phyloP scores from a whole-genome alignment of 2,888 invertebrate species.

The Cinara cedri region DNA sequence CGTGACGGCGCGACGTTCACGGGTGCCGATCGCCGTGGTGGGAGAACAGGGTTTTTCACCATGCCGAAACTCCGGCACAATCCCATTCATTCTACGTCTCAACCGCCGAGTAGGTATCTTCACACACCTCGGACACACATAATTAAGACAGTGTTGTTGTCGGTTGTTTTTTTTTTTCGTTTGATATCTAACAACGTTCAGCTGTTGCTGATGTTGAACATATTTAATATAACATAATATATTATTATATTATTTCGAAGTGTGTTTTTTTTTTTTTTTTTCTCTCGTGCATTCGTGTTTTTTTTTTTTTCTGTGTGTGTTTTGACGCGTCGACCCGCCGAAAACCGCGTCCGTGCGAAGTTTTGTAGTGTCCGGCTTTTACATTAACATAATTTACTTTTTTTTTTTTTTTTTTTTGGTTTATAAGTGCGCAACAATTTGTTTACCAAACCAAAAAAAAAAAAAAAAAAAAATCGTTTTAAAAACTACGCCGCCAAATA shows the following conservation, averaged over 20 bases:
- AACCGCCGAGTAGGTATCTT: conserved; percentile 55
- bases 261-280: not conserved
- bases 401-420: too few species aligned
- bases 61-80: conserved; percentile 39
- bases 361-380: not conserved
- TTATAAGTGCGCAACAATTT: too few species aligned
- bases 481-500: too few species aligned
- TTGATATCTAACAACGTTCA: too few species aligned
- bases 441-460: too few species aligned
- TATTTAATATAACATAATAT: not conserved
- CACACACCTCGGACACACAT: conserved; percentile 1
- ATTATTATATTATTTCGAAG: not conserved
- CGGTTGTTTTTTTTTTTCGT: too few species aligned
- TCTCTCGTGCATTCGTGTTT: not conserved
- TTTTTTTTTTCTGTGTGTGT: not conserved
- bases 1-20: not conserved
- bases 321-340: conserved; percentile 22
- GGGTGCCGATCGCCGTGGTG: conserved; percentile 23
- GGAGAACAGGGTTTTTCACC: conserved; percentile 48
- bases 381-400: too few species aligned
- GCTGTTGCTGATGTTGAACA: conserved; percentile 1
- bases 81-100: conserved; percentile 56
- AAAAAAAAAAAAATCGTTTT: too few species aligned
- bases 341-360: conserved; percentile 4
- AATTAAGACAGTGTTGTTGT: too few species aligned